Percentiles rank a stretch among this genome's conserved stretches.
Evolutionary conservation across 1,140 invertebrate species (phyloP).

Genomic region (Diprion similis): DNA sequence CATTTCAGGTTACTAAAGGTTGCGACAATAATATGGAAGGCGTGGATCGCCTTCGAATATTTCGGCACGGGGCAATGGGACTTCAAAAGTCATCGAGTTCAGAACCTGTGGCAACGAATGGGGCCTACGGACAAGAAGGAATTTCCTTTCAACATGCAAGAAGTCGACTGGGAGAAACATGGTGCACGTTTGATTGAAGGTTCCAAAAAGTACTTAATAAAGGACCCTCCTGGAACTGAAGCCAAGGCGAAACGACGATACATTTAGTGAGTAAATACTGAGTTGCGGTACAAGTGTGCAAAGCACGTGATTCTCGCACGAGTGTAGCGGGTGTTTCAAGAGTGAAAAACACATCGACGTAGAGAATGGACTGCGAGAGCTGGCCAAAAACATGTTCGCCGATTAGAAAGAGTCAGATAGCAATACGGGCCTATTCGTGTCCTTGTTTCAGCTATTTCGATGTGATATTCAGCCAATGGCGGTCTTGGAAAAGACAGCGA

Average conservation of each 20-base stretch:
- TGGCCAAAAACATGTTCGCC: too few relatives aligned
- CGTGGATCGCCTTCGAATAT: conserved; percentile 18
- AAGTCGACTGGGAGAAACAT: background rate
- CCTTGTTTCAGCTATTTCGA: too few relatives aligned
- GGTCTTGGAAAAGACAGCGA: too few relatives aligned
- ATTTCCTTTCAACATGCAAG: conserved; percentile 25
- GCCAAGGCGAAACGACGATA: background rate
- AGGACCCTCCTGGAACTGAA: background rate
- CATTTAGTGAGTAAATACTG: background rate
- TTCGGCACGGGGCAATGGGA: conserved; percentile 29
- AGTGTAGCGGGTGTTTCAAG: background rate
- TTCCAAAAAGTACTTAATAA: background rate
- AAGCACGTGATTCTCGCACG: too few relatives aligned
- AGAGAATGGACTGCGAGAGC: background rate
- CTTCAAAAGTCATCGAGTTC: conserved; percentile 16
- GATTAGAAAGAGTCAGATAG: too few relatives aligned
- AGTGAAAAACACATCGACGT: background rate
- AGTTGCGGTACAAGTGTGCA: too few relatives aligned
- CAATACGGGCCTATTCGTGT: too few relatives aligned
- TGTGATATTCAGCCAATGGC: too few relatives aligned
- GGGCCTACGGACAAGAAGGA: conserved; percentile 26
- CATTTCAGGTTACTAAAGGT: conserved; percentile 27
- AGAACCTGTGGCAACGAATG: conserved; percentile 19
- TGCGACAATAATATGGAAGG: conserved; percentile 20
- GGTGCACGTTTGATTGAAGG: background rate